Conservation (phyloP, 2,113 vertebrate genomes). For the Suricata suricatta region DNA sequence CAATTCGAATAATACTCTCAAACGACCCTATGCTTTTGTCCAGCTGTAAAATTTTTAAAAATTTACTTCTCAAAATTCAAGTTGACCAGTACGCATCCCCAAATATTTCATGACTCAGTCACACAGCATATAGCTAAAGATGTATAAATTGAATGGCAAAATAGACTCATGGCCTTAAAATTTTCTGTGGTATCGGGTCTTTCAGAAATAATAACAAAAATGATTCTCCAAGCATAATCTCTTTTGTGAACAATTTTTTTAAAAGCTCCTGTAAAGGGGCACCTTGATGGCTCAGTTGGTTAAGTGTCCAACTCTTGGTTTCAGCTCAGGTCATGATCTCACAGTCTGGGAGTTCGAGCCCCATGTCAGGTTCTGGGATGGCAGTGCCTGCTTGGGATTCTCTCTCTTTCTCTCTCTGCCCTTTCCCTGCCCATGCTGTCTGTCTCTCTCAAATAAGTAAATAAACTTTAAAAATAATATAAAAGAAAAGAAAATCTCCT, state of each 20-base stretch:
- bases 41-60: not conserved
- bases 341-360: too few relatives aligned
- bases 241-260: slow-evolving; percentile 31
- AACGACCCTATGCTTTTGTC: slow-evolving; percentile 7
- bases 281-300: too few relatives aligned
- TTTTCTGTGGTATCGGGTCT: not conserved
- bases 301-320: too few relatives aligned
- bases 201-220: slow-evolving; percentile 44
- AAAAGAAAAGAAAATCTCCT: not conserved
- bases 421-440: too few relatives aligned
- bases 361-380: too few relatives aligned
- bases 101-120: not conserved
- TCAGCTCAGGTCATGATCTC: too few relatives aligned
- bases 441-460: too few relatives aligned
- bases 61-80: slow-evolving; percentile 42
- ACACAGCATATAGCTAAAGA: not conserved
- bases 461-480: too few relatives aligned
- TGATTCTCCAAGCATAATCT: not conserved
- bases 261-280: not conserved
- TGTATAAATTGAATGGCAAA: not conserved
- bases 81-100: not conserved
- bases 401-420: too few relatives aligned
- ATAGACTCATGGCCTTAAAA: not conserved
- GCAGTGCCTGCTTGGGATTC: too few relatives aligned
- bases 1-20: slow-evolving; percentile 34